Evolutionary conservation across 1,140 invertebrate species (phyloP).

Genomic region (Caenorhabditis tropicalis): DNA sequence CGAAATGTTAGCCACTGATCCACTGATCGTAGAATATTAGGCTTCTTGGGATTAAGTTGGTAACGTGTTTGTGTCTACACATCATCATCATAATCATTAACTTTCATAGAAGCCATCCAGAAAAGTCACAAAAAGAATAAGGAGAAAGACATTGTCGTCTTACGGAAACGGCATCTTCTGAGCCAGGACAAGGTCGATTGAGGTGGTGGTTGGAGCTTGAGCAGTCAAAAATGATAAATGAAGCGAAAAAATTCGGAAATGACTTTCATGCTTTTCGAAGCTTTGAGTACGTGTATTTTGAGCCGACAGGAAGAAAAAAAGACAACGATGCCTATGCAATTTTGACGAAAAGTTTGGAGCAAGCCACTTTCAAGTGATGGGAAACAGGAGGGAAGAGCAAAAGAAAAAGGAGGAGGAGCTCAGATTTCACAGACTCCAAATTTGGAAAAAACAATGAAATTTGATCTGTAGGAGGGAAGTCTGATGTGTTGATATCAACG

Average conservation of each 20-base stretch:
- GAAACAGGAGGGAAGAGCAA: not conserved
- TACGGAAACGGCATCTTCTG: not conserved
- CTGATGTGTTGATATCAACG: not conserved
- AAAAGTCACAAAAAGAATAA: not conserved
- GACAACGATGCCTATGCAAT: conserved; percentile 24
- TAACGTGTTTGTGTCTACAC: too few relatives aligned
- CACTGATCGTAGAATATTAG: not conserved
- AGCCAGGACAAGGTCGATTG: not conserved
- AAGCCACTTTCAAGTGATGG: conserved; percentile 16
- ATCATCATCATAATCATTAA: not conserved
- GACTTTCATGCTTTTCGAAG: conserved; percentile 12
- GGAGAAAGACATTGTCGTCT: not conserved
- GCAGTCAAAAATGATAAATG: conserved; percentile 30
- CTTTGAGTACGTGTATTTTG: conserved; percentile 5
- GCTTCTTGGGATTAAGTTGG: not conserved
- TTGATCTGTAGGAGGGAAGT: not conserved
- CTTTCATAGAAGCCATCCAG: not conserved
- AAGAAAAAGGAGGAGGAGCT: not conserved
- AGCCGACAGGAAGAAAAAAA: not conserved
- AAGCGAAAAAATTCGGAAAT: conserved; percentile 41
- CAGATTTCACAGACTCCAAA: conserved; percentile 6
- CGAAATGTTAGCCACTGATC: too few relatives aligned
- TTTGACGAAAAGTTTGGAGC: not conserved
- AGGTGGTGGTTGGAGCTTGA: not conserved
- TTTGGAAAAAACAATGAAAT: conserved; percentile 31